These are phyloP conservation scores for Myxocyprinus asiaticus DNA, from an alignment of 2,113 vertebrate species.

Conservation along the genomic window DNA sequence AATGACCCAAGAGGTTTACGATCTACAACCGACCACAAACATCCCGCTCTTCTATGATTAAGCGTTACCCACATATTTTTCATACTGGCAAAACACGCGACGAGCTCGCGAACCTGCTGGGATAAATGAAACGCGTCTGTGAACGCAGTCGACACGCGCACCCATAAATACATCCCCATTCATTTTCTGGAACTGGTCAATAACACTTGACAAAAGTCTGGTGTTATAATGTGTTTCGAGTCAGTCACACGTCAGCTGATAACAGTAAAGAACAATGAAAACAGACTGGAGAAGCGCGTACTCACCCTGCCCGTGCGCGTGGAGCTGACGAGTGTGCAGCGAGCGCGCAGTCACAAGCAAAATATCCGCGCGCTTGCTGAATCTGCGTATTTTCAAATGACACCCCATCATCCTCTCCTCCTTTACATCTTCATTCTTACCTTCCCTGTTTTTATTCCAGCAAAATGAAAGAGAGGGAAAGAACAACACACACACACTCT, in stretches of 20 bases:
- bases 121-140: neutral
- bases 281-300: slow-evolving; percentile 14
- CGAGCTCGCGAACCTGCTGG: neutral
- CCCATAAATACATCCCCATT: too few relatives aligned
- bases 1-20: neutral
- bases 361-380: slow-evolving; percentile 10
- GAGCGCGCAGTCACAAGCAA: slow-evolving; percentile 34
- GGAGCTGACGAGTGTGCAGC: slow-evolving; percentile 30
- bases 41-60: neutral
- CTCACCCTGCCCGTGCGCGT: slow-evolving; percentile 39
- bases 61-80: too few relatives aligned
- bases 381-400: slow-evolving; percentile 33
- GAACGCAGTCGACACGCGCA: neutral
- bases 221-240: neutral
- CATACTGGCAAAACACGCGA: too few relatives aligned
- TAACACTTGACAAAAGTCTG: slow-evolving; percentile 5
- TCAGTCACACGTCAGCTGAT: slow-evolving; percentile 5
- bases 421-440: slow-evolving; percentile 21
- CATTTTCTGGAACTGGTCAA: neutral
- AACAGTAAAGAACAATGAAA: neutral
- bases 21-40: neutral
- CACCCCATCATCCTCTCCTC: slow-evolving; percentile 14
- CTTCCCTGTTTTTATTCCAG: slow-evolving; percentile 28
- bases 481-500: too few relatives aligned
- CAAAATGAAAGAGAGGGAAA: slow-evolving; percentile 29